Evolutionary conservation across 2,797 vertebrate species (phyloP).

Genomic region (Poecilia wingei): DNA sequence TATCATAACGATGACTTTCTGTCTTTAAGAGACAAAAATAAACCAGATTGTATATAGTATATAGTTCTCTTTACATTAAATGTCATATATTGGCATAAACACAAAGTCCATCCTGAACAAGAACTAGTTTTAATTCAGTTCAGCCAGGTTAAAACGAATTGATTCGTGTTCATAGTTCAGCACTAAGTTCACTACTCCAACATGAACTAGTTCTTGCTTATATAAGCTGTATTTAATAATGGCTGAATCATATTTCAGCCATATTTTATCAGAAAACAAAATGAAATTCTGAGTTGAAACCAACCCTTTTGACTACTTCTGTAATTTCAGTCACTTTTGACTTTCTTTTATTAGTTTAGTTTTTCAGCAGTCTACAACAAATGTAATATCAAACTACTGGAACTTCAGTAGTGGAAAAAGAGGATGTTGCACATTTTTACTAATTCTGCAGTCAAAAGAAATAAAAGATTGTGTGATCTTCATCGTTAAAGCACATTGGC

Average conservation of each 20-base stretch:
- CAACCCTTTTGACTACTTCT: not conserved
- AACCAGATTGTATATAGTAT: not conserved
- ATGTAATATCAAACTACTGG: not conserved
- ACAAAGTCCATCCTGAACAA: not conserved
- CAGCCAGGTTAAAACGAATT: not conserved
- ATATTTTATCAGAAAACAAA: not conserved
- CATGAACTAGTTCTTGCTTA: not conserved
- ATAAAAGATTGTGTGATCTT: not conserved
- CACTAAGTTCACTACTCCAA: not conserved
- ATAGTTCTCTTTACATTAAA: not conserved
- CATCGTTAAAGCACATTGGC: not conserved
- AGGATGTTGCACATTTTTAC: not conserved
- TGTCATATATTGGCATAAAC: not conserved
- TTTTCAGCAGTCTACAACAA: not conserved
- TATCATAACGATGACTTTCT: too few relatives aligned
- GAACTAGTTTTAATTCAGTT: not conserved
- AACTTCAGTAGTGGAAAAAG: not conserved
- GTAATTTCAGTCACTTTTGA: not conserved
- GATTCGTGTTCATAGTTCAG: not conserved
- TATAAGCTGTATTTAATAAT: not conserved
- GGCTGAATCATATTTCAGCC: not conserved
- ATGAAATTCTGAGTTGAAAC: not conserved
- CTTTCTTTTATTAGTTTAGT: not conserved
- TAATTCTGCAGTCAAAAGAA: not conserved
- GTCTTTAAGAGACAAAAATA: too few relatives aligned